Conservation (phyloP, 2,113 vertebrate species). For the Chrysemys picta region DNA sequence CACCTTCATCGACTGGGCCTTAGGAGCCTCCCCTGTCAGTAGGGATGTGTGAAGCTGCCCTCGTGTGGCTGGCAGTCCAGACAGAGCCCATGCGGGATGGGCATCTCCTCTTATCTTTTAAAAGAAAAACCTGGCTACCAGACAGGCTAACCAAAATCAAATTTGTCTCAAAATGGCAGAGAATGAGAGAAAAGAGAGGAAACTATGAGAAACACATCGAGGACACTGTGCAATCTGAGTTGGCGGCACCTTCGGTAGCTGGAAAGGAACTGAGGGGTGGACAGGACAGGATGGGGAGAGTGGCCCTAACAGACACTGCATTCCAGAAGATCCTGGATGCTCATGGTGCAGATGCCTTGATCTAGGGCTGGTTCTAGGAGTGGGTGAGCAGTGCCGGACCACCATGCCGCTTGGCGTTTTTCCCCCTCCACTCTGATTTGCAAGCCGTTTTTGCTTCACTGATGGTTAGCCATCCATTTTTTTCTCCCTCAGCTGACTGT, state of each 20-base stretch:
- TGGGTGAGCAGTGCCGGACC: neutral
- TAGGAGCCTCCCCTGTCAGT: neutral
- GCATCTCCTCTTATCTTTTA: neutral
- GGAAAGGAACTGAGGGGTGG: no score
- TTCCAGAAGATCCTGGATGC: neutral
- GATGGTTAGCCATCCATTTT: neutral
- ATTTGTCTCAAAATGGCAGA: neutral
- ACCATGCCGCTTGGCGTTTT: neutral
- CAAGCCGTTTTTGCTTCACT: neutral
- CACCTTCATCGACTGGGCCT: neutral
- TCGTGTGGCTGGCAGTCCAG: neutral
- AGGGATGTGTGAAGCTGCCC: neutral
- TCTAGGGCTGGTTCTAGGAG: neutral
- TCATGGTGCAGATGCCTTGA: neutral
- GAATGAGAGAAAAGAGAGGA: neutral
- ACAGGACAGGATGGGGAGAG: neutral
- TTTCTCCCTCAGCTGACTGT: neutral
- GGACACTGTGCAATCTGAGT: neutral
- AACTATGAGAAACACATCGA: neutral
- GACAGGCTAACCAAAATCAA: neutral
- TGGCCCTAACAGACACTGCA: neutral
- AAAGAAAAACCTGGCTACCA: neutral
- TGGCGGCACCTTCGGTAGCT: neutral
- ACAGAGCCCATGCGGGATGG: neutral
- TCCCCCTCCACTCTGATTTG: neutral